Evolutionary conservation across 1,140 invertebrate genomes (phyloP), one percentile per base, ranked within the genome.

Genomic region (Drosophila bocqueti): DNA sequence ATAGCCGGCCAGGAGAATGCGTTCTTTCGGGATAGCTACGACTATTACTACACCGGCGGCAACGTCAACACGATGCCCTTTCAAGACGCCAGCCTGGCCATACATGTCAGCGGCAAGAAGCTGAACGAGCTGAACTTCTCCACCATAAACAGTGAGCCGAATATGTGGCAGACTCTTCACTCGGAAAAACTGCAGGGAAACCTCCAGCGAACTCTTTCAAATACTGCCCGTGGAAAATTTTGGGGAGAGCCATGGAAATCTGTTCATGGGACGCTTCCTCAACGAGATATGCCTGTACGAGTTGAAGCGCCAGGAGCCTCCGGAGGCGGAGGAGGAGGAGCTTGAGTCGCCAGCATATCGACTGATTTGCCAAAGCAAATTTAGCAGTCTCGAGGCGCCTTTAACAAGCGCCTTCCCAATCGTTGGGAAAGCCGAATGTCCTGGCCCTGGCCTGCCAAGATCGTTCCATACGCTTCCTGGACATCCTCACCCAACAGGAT

Each of bases 21-120:
- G 0, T 80, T 65, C 13, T 90, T 91, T 13, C 47, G 76, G 7
- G 85, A 91, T 5, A 85, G 79, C 62, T 90, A 85, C 34, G 85
- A 90, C 49, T 90, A 90, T 34, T 85, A 90, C 24, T 90, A 90
- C 38, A 90, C 82, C 0, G 85, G 86, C 7, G 85, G 85, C 31
- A 79, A 76, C 42, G 55, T 90, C 1, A 69, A 61, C 46, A 38
- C 71, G 8, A 31, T 91, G 59, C 36, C 45, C 0, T 74, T 76
- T 16, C n/a, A 63, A 0, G 11, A 26, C 5, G 55, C 45, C 29
- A 36, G 13, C 9, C 18, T 90, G 59, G 81, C 65, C 0, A 16
- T 90, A 58, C 85, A 90, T 59, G 79, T 79, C 0, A 73, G 75
- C 13, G 85, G 86, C 15, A 34, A 61, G 1, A 55, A 55, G 21